Evolutionary conservation across 2,888 invertebrate species (phyloP).

Genomic region (Lithophane ornitopus): DNA sequence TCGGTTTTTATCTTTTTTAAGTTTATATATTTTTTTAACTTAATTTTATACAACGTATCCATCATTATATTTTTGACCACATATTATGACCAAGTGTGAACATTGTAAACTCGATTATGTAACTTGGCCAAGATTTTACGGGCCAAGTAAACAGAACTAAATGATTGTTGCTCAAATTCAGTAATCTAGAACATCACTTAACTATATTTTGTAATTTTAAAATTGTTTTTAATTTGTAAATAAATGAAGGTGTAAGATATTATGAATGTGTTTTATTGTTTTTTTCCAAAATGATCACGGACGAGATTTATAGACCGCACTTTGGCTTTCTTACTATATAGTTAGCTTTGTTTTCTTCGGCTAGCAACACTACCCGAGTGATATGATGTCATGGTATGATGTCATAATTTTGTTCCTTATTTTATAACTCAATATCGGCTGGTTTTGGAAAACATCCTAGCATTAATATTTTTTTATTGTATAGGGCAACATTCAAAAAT

Average conservation of each 20-base stretch:
- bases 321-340: not conserved
- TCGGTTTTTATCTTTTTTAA: constrained; percentile 1
- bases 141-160: constrained; percentile 49
- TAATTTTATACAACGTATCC: constrained; percentile 3
- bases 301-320: not conserved
- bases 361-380: not conserved
- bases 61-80: constrained; percentile 24
- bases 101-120: constrained; percentile 31
- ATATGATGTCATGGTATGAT: not conserved
- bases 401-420: not conserved
- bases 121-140: constrained; percentile 30
- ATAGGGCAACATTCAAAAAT: too few relatives aligned
- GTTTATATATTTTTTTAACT: not conserved
- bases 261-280: constrained; percentile 67
- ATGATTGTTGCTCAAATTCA: constrained; percentile 76
- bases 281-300: not conserved
- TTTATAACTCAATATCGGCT: too few relatives aligned
- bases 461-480: too few relatives aligned
- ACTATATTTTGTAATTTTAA: constrained; percentile 72
- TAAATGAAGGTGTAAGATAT: constrained; percentile 88
- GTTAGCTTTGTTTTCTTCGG: not conserved
- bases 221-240: constrained; percentile 83
- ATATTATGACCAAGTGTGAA: constrained; percentile 6
- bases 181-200: constrained; percentile 68
- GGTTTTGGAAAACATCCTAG: too few relatives aligned